A percentile compares a stretch with the other conserved stretches of the same genome.
phyloP scores from a whole-genome alignment of 2,113 vertebrate genomes.

The Pterocles orientalis region DNA sequence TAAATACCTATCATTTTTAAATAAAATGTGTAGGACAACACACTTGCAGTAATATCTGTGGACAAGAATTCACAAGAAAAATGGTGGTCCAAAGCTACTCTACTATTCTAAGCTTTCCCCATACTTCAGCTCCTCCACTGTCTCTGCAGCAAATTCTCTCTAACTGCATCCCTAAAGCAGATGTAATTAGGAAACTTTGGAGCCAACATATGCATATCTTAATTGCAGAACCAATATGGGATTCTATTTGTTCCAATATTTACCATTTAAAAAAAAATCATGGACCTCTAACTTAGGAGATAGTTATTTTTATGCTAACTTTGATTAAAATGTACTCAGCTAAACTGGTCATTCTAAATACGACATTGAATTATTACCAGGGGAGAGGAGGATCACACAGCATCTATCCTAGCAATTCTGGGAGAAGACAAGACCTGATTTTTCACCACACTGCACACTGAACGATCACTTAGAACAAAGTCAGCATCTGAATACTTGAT shows the following conservation, averaged over 20 bases:
- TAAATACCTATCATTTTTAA: neutral
- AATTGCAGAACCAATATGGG: constrained; percentile 80
- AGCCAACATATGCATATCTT: constrained; percentile 76
- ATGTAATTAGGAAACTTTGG: constrained; percentile 70
- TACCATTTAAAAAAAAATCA: constrained; percentile 1
- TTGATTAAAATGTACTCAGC: constrained; percentile 26
- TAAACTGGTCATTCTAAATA: neutral
- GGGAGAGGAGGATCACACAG: neutral
- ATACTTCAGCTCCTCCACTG: constrained; percentile 31
- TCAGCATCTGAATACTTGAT: neutral
- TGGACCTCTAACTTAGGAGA: constrained; percentile 37
- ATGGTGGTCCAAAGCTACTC: constrained; percentile 20
- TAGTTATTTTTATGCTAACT: constrained; percentile 40
- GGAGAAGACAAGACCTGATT: neutral
- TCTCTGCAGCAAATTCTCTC: constrained; percentile 63
- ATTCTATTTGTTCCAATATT: constrained; percentile 75
- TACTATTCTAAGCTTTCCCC: constrained; percentile 46
- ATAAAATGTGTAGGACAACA: neutral
- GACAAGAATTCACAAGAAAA: constrained; percentile 34
- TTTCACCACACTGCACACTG: neutral
- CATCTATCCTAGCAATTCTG: neutral
- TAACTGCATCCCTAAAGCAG: constrained; percentile 71
- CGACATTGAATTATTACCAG: neutral
- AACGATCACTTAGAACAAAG: neutral
- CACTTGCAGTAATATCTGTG: constrained; percentile 29